Evolutionary conservation across 2,888 invertebrate species (phyloP).

Genomic region (Deroplatys truncata): DNA sequence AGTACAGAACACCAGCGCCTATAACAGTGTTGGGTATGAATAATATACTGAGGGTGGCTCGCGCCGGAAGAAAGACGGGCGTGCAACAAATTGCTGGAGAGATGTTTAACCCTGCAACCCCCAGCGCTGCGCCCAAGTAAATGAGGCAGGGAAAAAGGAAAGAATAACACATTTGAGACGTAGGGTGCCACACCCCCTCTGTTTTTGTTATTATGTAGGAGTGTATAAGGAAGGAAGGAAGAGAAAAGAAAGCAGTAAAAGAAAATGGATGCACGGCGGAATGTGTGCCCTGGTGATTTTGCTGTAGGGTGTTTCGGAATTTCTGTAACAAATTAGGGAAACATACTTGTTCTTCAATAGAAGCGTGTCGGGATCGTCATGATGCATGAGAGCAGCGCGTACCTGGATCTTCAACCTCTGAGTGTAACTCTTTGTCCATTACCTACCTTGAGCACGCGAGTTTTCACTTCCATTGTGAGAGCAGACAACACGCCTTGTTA

Average conservation of each 20-base stretch:
- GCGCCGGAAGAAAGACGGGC: neutral
- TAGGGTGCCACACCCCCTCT: neutral
- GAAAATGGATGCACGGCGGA: neutral
- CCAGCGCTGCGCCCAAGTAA: neutral
- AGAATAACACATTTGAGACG: neutral
- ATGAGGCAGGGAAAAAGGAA: neutral
- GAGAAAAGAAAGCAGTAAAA: neutral
- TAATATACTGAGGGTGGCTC: neutral
- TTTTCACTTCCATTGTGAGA: neutral
- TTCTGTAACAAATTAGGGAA: neutral
- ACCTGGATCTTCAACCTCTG: neutral
- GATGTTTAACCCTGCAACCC: neutral
- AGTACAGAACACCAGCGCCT: neutral
- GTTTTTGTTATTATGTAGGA: neutral
- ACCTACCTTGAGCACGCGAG: neutral
- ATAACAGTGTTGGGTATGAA: neutral
- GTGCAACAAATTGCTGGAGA: neutral
- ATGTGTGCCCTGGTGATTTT: neutral
- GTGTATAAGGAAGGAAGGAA: neutral
- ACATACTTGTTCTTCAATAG: neutral
- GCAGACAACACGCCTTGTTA: neutral
- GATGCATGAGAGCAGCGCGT: neutral
- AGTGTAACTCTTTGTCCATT: neutral
- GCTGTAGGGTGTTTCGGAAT: neutral
- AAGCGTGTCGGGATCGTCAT: neutral